Evolutionary conservation across 2,113 vertebrate genomes (phyloP), one percentile per base, ranked within the genome.

Genomic region (Hystrix brachyura): DNA sequence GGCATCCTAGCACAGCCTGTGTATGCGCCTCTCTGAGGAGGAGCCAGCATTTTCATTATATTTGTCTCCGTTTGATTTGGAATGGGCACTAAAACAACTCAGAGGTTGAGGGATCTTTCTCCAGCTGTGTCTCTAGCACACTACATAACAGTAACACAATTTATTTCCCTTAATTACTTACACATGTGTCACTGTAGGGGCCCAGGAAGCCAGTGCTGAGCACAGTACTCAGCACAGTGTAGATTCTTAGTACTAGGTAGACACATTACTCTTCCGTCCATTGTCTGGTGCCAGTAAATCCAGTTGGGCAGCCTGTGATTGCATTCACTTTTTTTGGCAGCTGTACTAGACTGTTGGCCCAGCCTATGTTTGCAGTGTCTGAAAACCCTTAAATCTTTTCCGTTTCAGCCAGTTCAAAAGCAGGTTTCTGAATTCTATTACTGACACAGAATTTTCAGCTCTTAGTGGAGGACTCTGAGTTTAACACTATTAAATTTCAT

Each of bases 371-470:
- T 90, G 48, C 34, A 18, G 0, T 32, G 27, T 34, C 76, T 84
- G 60, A 65, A 81, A 64, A 18, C 51, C 19, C 72, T 85, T 51
- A 46, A 76, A n/a, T 60, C 57, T 71, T 92, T 60, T 69, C 80
- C 55, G 23, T 46, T 5, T 14, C 8, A 94, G 46, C 64, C 43
- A 72, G 12, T 88, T 72, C 29, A 78, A 38, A 93, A 53, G 69
- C 55, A 78, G 29, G 38, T 43, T 85, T 97, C 27, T n/a, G 92
- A 65, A 14, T 91, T 90, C 69, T 67, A 53, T 81, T 85, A 38
- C 57, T 93, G 65, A 85, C 3, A 29, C 11, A 83, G 72, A 65
- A 23, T 72, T 82, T 81, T 53, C 38, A 92, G 87, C 80, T 84
- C 51, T 92, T 32, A 57, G 19, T 72, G 34, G 59, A 92, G 32